A percentile compares a stretch with the other conserved stretches of the same genome.
These are phyloP conservation scores for Coranthus polyacanthus DNA, from an alignment of 2,797 vertebrate species.

Conservation along the genomic window DNA sequence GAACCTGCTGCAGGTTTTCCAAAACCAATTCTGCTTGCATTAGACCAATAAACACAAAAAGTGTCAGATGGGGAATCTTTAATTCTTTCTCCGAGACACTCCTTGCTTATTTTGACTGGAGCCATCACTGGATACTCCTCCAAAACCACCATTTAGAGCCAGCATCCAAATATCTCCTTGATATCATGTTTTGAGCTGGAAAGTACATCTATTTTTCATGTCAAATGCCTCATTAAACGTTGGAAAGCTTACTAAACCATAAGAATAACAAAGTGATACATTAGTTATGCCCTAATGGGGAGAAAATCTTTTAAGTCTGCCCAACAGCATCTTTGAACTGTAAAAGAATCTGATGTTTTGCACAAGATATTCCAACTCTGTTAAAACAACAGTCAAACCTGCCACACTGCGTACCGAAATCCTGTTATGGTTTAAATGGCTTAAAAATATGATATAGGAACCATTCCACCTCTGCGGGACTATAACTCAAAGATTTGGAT, in stretches of 20 bases:
- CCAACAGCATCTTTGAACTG: conserved; percentile 15
- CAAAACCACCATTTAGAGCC: conserved; percentile 32
- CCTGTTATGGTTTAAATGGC: neutral
- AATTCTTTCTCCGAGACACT: conserved; percentile 13
- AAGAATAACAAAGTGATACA: conserved; percentile 27
- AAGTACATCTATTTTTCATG: conserved; percentile 21
- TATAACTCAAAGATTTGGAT: neutral
- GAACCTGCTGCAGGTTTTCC: conserved; percentile 21
- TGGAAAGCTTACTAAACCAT: conserved; percentile 7
- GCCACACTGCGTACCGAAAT: neutral
- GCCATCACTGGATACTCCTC: conserved; percentile 20
- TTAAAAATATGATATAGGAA: conserved; percentile 9
- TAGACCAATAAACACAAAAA: conserved; percentile 17
- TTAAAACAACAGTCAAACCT: neutral
- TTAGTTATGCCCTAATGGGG: neutral
- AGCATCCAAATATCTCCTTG: conserved; percentile 25
- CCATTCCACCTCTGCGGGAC: neutral
- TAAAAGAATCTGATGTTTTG: conserved; percentile 22
- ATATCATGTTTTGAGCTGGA: conserved; percentile 16
- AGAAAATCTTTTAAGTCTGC: conserved; percentile 1
- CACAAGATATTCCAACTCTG: conserved; percentile 2
- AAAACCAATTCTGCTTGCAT: conserved; percentile 16
- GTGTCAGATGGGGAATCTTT: conserved; percentile 17
- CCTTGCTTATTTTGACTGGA: conserved; percentile 57
- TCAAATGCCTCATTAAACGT: conserved; percentile 20